phyloP scores from a whole-genome alignment of 2,888 invertebrate genomes.

The Ptychoptera albimana region DNA sequence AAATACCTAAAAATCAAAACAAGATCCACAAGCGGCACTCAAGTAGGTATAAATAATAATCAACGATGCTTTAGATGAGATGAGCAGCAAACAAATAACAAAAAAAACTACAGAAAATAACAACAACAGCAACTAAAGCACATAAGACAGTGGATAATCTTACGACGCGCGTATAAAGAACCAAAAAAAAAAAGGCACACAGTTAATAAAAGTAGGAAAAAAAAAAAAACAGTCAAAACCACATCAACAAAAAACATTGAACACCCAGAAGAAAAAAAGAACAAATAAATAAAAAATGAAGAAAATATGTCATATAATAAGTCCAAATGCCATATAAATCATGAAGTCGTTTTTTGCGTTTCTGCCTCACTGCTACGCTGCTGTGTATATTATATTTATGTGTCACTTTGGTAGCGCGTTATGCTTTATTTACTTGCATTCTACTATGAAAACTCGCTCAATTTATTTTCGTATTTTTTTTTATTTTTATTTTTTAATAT shows the following conservation, averaged over 20 bases:
- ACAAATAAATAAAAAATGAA: background rate
- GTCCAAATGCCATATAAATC: background rate
- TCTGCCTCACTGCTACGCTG: background rate
- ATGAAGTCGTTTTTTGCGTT: background rate
- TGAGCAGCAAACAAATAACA: background rate
- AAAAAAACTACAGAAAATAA: background rate
- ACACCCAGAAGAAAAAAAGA: background rate
- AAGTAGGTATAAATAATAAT: slow-evolving; percentile 8
- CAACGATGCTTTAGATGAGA: slow-evolving; percentile 4
- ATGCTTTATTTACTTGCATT: no score
- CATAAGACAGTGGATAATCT: slow-evolving; percentile 2
- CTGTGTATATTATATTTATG: no score
- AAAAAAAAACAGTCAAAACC: no score
- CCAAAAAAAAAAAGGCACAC: no score
- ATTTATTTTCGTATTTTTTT: no score
- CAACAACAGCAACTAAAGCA: background rate
- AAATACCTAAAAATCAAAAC: slow-evolving; percentile 9
- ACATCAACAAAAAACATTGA: no score
- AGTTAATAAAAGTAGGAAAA: no score
- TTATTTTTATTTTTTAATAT: no score
- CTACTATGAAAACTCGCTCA: no score
- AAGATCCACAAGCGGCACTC: slow-evolving; percentile 5
- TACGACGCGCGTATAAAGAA: no score
- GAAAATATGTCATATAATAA: background rate
- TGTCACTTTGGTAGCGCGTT: no score